A percentile compares a stretch with the other conserved stretches of the same genome.
phyloP scores from a whole-genome alignment of 2,113 vertebrate species.

The Osmerus eperlanus region DNA sequence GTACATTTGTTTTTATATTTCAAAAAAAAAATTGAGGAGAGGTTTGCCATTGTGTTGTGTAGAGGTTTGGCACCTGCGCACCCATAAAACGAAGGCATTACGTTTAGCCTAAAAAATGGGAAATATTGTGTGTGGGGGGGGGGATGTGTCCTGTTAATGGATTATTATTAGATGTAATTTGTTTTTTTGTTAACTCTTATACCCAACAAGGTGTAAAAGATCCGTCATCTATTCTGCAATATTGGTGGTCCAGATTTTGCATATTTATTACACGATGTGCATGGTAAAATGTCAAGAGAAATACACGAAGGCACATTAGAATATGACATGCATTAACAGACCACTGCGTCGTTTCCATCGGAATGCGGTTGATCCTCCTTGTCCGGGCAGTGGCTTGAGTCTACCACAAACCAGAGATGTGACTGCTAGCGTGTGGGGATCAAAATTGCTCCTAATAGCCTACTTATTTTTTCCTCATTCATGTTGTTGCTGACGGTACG shows the following conservation, averaged over 20 bases:
- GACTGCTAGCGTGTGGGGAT: not conserved
- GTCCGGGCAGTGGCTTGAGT: constrained; percentile 26
- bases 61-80: constrained; percentile 53
- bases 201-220: no score
- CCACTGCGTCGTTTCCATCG: constrained; percentile 71
- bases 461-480: not conserved
- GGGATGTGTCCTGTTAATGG: no score
- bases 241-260: not conserved
- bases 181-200: no score
- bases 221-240: no score
- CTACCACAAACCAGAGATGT: constrained; percentile 36
- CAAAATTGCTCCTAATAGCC: not conserved
- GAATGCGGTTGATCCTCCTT: constrained; percentile 60
- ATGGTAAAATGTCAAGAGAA: constrained; percentile 27
- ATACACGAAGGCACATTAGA: constrained; percentile 12
- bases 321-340: constrained; percentile 17
- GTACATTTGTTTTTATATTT: no score
- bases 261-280: constrained; percentile 27
- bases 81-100: constrained; percentile 29
- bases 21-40: constrained; percentile 36
- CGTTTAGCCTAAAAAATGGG: constrained; percentile 22
- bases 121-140: constrained; percentile 16
- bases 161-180: no score
- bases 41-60: constrained; percentile 5
- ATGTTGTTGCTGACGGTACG: not conserved